These are phyloP conservation scores for Leiothrix lutea DNA, from an alignment of 2,113 vertebrate species.

Conservation along the genomic window DNA sequence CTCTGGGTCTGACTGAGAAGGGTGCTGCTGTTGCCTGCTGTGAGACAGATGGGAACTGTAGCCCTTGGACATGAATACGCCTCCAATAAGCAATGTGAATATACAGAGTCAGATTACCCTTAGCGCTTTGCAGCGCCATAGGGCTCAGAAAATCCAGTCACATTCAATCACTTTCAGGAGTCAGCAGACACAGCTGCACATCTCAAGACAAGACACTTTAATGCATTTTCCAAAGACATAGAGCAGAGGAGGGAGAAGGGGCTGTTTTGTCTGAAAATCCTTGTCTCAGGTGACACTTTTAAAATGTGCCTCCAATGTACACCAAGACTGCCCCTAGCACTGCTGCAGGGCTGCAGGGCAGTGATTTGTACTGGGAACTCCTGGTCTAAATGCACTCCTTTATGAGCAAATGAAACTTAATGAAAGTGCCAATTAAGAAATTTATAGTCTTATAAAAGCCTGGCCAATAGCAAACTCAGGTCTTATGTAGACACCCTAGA, in stretches of 20 bases:
- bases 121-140: accelerated
- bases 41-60: background rate
- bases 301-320: accelerated
- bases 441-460: background rate
- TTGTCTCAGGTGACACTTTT: background rate
- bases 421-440: background rate
- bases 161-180: background rate
- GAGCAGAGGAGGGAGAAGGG: background rate
- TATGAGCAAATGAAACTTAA: background rate
- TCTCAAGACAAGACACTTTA: background rate
- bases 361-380: background rate
- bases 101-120: background rate
- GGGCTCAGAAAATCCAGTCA: background rate
- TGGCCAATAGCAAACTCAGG: background rate
- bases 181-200: background rate
- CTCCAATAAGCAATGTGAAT: background rate
- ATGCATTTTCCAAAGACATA: conserved; percentile 3
- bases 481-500: background rate
- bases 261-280: background rate
- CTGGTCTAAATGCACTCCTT: background rate
- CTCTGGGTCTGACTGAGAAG: background rate
- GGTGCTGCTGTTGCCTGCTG: background rate
- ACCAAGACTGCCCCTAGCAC: background rate
- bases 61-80: background rate
- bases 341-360: background rate